Conservation (phyloP, 2,113 vertebrate species). For the Bubalus kerabau region DNA sequence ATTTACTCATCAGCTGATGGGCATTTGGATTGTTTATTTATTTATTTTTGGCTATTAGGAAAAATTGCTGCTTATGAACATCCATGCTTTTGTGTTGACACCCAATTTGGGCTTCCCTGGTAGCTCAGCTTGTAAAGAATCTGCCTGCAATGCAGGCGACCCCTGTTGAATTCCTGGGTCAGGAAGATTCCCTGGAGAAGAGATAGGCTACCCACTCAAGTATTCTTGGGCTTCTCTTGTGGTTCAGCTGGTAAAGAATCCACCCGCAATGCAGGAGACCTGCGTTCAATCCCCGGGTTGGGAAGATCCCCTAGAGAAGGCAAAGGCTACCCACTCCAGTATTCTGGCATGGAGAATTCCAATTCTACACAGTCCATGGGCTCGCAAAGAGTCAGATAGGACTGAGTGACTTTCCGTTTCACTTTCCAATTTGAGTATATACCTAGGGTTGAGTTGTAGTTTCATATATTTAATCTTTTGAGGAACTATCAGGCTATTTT, state of each 20-base stretch:
- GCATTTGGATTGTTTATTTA: too few species aligned
- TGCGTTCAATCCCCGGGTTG: not conserved
- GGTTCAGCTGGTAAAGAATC: not conserved
- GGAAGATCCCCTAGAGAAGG: not conserved
- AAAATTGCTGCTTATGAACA: not conserved
- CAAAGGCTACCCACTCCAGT: not conserved
- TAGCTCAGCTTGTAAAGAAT: not conserved
- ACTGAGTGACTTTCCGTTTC: rapidly evolving
- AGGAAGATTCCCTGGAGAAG: not conserved
- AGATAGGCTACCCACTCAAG: not conserved
- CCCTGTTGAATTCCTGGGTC: not conserved
- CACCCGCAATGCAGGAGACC: not conserved
- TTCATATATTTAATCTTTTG: not conserved
- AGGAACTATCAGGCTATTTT: not conserved
- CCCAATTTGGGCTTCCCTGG: not conserved
- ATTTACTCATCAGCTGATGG: not conserved
- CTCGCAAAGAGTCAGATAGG: not conserved
- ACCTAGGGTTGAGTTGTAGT: not conserved
- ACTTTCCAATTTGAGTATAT: not conserved
- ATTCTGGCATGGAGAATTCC: not conserved
- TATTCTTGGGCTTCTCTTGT: not conserved
- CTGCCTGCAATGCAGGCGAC: not conserved
- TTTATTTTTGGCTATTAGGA: not conserved
- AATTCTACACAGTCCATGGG: not conserved
- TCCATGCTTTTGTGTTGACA: not conserved